phyloP scores from a whole-genome alignment of 1,140 invertebrate species.

The Drosophila nigromelanica region DNA sequence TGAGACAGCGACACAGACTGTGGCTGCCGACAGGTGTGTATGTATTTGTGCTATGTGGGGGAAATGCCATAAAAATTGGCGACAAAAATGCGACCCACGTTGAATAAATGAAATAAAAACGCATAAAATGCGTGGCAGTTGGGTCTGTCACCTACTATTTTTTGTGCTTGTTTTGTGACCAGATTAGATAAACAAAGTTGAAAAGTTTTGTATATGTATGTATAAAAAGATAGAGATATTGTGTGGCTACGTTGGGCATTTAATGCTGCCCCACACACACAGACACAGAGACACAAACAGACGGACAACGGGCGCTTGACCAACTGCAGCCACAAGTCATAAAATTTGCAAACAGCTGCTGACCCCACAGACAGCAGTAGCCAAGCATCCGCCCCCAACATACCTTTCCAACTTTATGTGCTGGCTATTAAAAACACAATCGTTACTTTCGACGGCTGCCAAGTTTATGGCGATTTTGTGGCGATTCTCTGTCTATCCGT shows the following conservation, averaged over 20 bases:
- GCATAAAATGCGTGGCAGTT: constrained; percentile 67
- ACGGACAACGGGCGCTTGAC: constrained; percentile 48
- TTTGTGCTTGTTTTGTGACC: constrained; percentile 20
- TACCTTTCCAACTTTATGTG: constrained; percentile 46
- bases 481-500: constrained; percentile 29
- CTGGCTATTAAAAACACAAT: constrained; percentile 72
- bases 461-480: constrained; percentile 56
- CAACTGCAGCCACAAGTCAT: constrained; percentile 72
- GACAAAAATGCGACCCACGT: constrained; percentile 45
- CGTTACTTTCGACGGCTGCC: constrained; percentile 72
- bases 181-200: constrained; percentile 73
- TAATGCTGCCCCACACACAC: constrained; percentile 22
- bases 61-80: constrained; percentile 63
- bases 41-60: not conserved
- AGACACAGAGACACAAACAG: constrained; percentile 23
- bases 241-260: constrained; percentile 31
- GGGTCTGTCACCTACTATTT: constrained; percentile 21
- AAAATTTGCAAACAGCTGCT: constrained; percentile 65
- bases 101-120: constrained; percentile 70
- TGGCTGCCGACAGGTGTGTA: constrained; percentile 18
- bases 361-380: constrained; percentile 9
- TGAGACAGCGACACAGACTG: not conserved
- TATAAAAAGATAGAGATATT: constrained; percentile 21
- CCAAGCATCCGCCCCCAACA: not conserved
- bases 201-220: constrained; percentile 45